These are phyloP conservation scores for Mastacembelus armatus DNA, from an alignment of 2,797 vertebrate species.

Conservation along the genomic window DNA sequence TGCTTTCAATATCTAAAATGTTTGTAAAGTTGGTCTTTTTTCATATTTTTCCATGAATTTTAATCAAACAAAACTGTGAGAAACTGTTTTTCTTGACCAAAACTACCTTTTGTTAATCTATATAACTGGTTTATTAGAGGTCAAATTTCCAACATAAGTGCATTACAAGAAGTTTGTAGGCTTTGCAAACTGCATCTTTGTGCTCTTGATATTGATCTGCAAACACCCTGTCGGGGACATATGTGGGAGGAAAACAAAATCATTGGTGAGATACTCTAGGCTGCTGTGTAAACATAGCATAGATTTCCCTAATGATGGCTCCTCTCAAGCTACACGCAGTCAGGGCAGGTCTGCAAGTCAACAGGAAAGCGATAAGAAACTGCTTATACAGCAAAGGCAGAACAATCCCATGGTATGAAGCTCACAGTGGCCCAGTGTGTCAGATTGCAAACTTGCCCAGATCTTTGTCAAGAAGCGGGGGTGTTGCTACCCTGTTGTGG, in stretches of 20 bases:
- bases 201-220: not conserved
- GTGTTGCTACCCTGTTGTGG: slow-evolving; percentile 34
- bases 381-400: slow-evolving; percentile 60
- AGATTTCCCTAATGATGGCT: slow-evolving; percentile 57
- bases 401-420: slow-evolving; percentile 50
- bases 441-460: slow-evolving; percentile 38
- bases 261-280: slow-evolving; percentile 31
- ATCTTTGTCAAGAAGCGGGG: slow-evolving; percentile 39
- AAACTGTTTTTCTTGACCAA: not conserved
- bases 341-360: slow-evolving; percentile 37
- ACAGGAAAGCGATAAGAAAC: slow-evolving; percentile 52
- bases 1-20: no score
- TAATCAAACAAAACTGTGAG: no score
- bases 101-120: not conserved
- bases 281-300: slow-evolving; percentile 45
- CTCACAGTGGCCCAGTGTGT: slow-evolving; percentile 24
- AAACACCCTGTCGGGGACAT: not conserved
- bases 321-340: slow-evolving; percentile 36
- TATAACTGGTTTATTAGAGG: not conserved
- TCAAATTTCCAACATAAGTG: no score
- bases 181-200: not conserved
- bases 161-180: no score
- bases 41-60: no score
- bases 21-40: no score
- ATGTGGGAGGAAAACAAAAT: slow-evolving; percentile 26